Evolutionary conservation across 1,140 invertebrate genomes (phyloP).

Genomic region (Matsumurasca onukii): DNA sequence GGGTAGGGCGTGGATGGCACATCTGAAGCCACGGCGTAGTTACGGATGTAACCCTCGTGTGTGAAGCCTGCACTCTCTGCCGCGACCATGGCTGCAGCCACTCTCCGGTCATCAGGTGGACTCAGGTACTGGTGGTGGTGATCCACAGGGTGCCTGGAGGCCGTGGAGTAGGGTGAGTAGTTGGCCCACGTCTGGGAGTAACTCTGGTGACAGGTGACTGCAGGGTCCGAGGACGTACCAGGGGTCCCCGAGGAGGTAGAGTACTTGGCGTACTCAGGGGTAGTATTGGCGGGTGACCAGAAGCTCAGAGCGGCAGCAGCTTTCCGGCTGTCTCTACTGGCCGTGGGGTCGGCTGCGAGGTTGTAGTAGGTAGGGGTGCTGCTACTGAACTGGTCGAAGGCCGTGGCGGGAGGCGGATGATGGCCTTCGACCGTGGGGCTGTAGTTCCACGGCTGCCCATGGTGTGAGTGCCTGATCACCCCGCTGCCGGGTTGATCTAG

Average conservation of each 20-base stretch:
- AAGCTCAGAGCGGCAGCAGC: slow-evolving; percentile 60
- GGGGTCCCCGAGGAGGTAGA: slow-evolving; percentile 52
- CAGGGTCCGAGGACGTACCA: slow-evolving; percentile 54
- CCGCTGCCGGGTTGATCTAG: slow-evolving; percentile 52
- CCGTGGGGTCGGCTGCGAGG: slow-evolving; percentile 57
- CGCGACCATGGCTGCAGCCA: slow-evolving; percentile 48
- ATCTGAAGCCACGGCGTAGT: slow-evolving; percentile 69
- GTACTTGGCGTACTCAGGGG: slow-evolving; percentile 60
- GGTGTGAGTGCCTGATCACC: slow-evolving; percentile 72
- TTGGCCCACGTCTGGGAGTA: slow-evolving; percentile 72
- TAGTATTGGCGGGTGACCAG: slow-evolving; percentile 62
- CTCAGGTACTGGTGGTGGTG: slow-evolving; percentile 50
- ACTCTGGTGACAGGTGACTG: slow-evolving; percentile 65
- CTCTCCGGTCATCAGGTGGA: slow-evolving; percentile 27
- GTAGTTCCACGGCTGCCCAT: slow-evolving; percentile 65
- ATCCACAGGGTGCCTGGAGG: slow-evolving; percentile 61
- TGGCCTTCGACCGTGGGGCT: slow-evolving; percentile 63
- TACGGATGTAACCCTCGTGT: slow-evolving; percentile 75
- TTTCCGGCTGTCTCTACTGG: slow-evolving; percentile 62
- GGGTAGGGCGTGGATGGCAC: slow-evolving; percentile 77
- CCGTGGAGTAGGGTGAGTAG: slow-evolving; percentile 61
- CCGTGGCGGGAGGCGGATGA: slow-evolving; percentile 56
- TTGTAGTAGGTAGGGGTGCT: slow-evolving; percentile 76
- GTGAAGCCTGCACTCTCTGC: slow-evolving; percentile 63
- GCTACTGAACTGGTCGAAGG: slow-evolving; percentile 70